Evolutionary conservation across 2,888 invertebrate species (phyloP).

Genomic region (Mellilla xanthometata): DNA sequence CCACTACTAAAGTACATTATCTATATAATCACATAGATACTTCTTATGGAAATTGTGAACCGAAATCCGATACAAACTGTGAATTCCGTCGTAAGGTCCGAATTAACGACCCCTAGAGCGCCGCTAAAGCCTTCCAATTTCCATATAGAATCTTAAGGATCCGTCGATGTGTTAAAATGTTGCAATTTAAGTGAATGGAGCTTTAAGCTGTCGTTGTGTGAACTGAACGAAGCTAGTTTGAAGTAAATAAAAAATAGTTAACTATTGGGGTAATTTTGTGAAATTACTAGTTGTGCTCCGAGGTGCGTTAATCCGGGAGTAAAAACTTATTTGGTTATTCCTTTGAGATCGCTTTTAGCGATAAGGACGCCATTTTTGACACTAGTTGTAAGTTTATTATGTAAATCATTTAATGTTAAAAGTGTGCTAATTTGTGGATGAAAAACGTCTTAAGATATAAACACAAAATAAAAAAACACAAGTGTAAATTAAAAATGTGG

Average conservation of each 20-base stretch:
- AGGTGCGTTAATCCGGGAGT: too few species aligned
- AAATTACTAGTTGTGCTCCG: too few species aligned
- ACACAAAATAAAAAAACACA: too few species aligned
- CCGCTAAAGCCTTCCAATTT: conserved; percentile 42
- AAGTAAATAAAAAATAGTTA: background rate
- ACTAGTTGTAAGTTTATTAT: too few species aligned
- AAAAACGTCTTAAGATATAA: too few species aligned
- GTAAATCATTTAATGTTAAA: too few species aligned
- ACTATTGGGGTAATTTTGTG: too few species aligned
- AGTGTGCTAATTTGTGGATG: too few species aligned
- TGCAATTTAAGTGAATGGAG: conserved; percentile 10
- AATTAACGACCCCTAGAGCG: conserved; percentile 46
- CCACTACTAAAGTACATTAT: conserved; percentile 14
- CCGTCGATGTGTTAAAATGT: conserved; percentile 13
- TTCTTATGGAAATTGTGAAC: conserved; percentile 38
- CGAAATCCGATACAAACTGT: conserved; percentile 45
- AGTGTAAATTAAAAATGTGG: too few species aligned
- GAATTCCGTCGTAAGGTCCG: conserved; percentile 42
- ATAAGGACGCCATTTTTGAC: too few species aligned
- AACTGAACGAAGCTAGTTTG: background rate
- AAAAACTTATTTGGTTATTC: too few species aligned
- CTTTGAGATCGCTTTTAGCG: too few species aligned
- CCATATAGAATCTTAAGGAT: conserved; percentile 32
- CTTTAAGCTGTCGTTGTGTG: conserved; percentile 1
- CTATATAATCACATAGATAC: conserved; percentile 11